These are phyloP conservation scores for Eulemur rufifrons DNA, from an alignment of 2,113 vertebrate species.

Conservation along the genomic window DNA sequence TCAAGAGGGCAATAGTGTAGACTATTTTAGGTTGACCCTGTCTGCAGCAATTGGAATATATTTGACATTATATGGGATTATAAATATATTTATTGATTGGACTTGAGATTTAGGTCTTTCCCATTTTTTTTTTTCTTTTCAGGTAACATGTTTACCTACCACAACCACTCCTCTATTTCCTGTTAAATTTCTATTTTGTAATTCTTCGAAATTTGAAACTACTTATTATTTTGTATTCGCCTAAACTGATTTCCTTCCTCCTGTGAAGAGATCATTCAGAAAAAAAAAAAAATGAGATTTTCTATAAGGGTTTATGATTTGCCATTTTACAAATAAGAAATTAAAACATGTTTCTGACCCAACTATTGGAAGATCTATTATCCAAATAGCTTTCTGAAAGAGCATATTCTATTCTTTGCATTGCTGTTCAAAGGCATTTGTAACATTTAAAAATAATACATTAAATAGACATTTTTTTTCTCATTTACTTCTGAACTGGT, in stretches of 20 bases:
- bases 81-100: slow-evolving; percentile 5
- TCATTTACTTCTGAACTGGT: background rate
- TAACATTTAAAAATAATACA: background rate
- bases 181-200: background rate
- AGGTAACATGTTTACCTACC: background rate
- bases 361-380: background rate
- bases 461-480: background rate
- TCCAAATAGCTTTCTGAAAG: background rate
- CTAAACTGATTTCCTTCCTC: background rate
- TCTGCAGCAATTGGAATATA: background rate
- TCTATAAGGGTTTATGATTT: background rate
- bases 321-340: background rate
- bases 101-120: background rate
- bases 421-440: background rate
- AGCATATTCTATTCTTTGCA: background rate
- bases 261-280: background rate
- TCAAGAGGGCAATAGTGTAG: background rate
- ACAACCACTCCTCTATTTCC: background rate
- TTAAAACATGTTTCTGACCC: background rate
- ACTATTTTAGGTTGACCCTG: background rate
- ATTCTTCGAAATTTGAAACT: background rate
- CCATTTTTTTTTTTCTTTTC: background rate
- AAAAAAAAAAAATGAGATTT: background rate
- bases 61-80: slow-evolving; percentile 4
- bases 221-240: background rate